Evolutionary conservation across 2,797 vertebrate species (phyloP).

Genomic region (Sebastes cheni): DNA sequence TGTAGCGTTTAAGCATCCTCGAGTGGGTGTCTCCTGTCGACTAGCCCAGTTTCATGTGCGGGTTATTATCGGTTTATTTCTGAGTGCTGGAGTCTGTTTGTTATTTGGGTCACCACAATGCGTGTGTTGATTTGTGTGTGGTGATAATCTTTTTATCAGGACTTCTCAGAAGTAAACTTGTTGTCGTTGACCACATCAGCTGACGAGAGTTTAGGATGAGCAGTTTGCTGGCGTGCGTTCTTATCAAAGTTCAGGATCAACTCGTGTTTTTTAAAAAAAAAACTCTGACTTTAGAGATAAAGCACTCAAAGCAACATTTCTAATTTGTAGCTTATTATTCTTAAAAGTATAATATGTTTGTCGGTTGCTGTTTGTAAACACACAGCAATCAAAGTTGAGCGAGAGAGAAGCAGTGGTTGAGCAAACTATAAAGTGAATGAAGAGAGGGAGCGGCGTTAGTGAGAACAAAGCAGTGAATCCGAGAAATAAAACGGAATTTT

Average conservation of each 20-base stretch:
- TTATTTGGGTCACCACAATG: slow-evolving; percentile 30
- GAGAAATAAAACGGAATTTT: no score
- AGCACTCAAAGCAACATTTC: not conserved
- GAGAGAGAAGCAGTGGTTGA: no score
- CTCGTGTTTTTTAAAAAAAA: not conserved
- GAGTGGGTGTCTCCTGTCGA: slow-evolving; percentile 32
- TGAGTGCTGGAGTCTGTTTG: slow-evolving; percentile 1
- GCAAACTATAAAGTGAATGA: no score
- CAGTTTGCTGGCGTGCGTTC: not conserved
- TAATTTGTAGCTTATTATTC: not conserved
- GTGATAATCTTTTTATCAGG: not conserved
- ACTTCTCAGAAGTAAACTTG: not conserved
- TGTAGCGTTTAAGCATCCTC: slow-evolving; percentile 4
- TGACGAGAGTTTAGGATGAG: not conserved
- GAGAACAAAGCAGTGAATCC: no score
- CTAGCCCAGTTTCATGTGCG: slow-evolving; percentile 37
- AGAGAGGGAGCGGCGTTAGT: no score
- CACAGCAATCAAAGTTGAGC: no score
- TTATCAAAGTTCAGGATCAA: not conserved
- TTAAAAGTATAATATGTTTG: not conserved
- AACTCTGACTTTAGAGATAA: not conserved
- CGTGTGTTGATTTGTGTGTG: not conserved
- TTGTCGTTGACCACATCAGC: not conserved
- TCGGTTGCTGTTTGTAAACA: no score
- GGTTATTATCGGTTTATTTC: not conserved